Conservation (phyloP, 1,140 invertebrate species). For the Lordiphosa mommai region DNA sequence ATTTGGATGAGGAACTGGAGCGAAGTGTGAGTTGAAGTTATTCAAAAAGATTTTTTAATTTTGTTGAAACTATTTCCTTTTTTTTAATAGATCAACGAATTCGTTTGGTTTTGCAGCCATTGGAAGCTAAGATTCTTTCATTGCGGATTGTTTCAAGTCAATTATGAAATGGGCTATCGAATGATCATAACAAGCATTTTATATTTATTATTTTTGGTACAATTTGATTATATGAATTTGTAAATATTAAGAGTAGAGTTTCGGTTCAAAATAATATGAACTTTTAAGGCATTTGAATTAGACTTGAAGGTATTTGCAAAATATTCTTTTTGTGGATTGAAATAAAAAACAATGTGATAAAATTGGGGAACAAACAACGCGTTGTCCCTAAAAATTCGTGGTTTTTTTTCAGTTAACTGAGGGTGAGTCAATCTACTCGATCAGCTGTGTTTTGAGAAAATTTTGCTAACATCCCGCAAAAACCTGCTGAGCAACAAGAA, state of each 20-base stretch:
- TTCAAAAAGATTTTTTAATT: not conserved
- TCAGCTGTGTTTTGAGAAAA: too few species aligned
- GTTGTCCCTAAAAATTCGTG: too few species aligned
- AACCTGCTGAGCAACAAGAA: too few species aligned
- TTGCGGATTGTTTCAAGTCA: slow-evolving; percentile 23
- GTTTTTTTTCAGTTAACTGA: too few species aligned
- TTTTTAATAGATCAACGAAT: slow-evolving; percentile 2
- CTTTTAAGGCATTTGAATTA: too few species aligned
- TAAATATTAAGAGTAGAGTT: slow-evolving; percentile 1
- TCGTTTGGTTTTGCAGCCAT: slow-evolving; percentile 25
- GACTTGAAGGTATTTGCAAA: too few species aligned
- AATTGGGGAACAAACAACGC: too few species aligned
- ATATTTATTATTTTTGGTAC: slow-evolving; percentile 32
- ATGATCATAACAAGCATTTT: slow-evolving; percentile 12
- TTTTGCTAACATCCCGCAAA: too few species aligned
- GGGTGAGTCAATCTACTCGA: too few species aligned
- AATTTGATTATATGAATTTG: slow-evolving; percentile 38
- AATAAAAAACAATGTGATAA: too few species aligned
- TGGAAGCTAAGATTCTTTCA: slow-evolving; percentile 6
- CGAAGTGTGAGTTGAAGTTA: slow-evolving; percentile 11
- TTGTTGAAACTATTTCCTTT: not conserved
- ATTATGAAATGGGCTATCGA: slow-evolving; percentile 28
- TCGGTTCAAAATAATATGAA: too few species aligned
- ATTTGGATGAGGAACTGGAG: slow-evolving; percentile 5
- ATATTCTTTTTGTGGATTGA: too few species aligned